Evolutionary conservation across 2,888 invertebrate genomes (phyloP).

Genomic region (Fabriciana adippe): DNA sequence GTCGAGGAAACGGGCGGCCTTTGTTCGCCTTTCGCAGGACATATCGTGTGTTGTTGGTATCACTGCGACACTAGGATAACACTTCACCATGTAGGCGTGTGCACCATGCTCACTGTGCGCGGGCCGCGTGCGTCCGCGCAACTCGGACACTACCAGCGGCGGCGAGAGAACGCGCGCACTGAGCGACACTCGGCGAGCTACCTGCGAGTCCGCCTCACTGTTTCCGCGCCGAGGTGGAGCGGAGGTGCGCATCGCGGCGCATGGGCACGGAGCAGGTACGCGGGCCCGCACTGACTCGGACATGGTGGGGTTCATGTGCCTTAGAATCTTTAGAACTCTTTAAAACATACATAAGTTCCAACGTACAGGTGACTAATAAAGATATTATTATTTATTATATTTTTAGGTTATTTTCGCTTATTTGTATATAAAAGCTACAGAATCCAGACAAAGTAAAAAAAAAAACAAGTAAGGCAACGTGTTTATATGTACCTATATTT

Average conservation of each 20-base stretch:
- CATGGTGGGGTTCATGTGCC: constrained; percentile 37
- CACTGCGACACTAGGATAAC: constrained; percentile 70
- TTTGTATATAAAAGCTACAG: no score
- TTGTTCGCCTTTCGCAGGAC: constrained; percentile 81
- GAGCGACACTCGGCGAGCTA: constrained; percentile 65
- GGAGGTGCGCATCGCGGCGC: constrained; percentile 79
- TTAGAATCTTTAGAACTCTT: constrained; percentile 7
- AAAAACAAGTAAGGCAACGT: no score
- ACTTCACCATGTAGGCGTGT: constrained; percentile 71
- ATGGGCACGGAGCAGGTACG: constrained; percentile 49
- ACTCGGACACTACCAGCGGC: constrained; percentile 77
- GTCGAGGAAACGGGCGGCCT: constrained; percentile 78
- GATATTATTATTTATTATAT: no score
- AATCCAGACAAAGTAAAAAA: no score
- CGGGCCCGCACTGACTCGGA: constrained; percentile 48
- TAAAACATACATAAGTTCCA: constrained; percentile 67
- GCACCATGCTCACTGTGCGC: constrained; percentile 68
- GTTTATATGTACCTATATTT: no score
- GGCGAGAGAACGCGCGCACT: constrained; percentile 81
- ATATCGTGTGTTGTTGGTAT: constrained; percentile 68
- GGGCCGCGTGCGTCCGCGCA: constrained; percentile 68
- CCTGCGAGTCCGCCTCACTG: constrained; percentile 57
- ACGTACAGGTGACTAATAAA: no score
- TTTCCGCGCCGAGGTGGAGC: constrained; percentile 70
- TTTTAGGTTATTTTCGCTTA: no score